Percentiles rank a stretch among this genome's conserved stretches.
These are phyloP conservation scores for Zoanthus sansibaricus DNA, from an alignment of 92 coral and sea anemone species.

Conservation along the genomic window DNA sequence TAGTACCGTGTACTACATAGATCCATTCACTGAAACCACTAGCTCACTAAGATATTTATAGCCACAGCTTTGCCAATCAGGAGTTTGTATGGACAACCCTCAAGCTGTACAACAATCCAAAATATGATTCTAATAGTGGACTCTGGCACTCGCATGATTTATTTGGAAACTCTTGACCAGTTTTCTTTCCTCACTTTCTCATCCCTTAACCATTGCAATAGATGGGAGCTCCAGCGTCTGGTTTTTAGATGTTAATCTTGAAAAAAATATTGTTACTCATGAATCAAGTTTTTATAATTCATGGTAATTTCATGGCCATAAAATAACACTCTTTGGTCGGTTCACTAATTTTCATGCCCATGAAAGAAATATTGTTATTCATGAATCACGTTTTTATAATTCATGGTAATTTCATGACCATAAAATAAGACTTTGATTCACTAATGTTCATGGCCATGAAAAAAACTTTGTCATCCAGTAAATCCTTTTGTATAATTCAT, in stretches of 20 bases:
- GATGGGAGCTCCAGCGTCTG: conserved; percentile 17
- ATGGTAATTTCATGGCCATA: too few relatives aligned
- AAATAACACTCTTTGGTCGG: not conserved
- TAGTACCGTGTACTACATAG: not conserved
- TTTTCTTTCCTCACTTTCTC: conserved; percentile 33
- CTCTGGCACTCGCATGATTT: conserved; percentile 6
- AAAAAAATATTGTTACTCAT: too few relatives aligned
- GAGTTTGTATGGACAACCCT: conserved; percentile 1
- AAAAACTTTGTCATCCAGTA: too few relatives aligned
- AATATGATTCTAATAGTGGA: not conserved
- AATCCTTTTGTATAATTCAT: too few relatives aligned
- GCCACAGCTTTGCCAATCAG: not conserved
- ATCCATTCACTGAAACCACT: not conserved
- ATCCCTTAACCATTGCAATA: conserved; percentile 17
- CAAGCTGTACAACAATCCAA: not conserved
- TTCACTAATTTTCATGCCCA: conserved; percentile 5
- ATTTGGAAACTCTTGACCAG: conserved; percentile 21
- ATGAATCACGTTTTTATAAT: not conserved
- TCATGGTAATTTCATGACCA: conserved; percentile 23
- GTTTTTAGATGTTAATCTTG: conserved; percentile 11
- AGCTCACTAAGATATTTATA: not conserved
- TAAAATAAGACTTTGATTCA: too few relatives aligned
- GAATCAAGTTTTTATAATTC: too few relatives aligned
- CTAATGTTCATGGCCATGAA: too few relatives aligned
- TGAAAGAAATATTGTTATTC: not conserved